These are phyloP conservation scores for Nannoperca australis DNA, from an alignment of 2,797 vertebrate genomes.

Conservation along the genomic window DNA sequence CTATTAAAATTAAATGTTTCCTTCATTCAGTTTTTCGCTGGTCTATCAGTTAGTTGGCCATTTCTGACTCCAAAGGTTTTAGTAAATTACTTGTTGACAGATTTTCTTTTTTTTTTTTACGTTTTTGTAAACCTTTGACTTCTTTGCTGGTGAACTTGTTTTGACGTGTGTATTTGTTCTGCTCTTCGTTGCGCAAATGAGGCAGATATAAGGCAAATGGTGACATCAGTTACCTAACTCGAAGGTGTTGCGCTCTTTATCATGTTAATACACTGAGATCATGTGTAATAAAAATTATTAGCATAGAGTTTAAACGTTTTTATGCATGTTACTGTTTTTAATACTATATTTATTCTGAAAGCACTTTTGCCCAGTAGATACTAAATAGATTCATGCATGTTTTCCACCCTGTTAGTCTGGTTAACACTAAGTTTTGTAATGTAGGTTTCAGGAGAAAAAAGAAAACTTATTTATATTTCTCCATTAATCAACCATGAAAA, in stretches of 20 bases:
- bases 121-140: slow-evolving; percentile 10
- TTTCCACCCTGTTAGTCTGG: background rate
- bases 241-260: slow-evolving; percentile 67
- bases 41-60: background rate
- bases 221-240: slow-evolving; percentile 67
- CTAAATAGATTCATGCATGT: background rate
- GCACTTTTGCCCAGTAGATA: background rate
- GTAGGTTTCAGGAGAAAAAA: background rate
- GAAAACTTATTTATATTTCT: slow-evolving; percentile 47
- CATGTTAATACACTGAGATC: slow-evolving; percentile 77
- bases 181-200: slow-evolving; percentile 79
- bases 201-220: slow-evolving; percentile 64
- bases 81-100: background rate
- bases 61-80: background rate
- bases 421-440: background rate
- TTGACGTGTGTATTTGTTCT: slow-evolving; percentile 76
- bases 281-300: slow-evolving; percentile 73
- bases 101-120: background rate
- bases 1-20: slow-evolving; percentile 5
- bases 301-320: slow-evolving; percentile 60
- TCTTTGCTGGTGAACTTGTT: background rate
- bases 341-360: background rate
- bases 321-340: background rate
- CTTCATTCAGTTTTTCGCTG: background rate
- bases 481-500: slow-evolving; percentile 30